A percentile compares a stretch with the other conserved stretches of the same genome.
Evolutionary conservation across 2,113 vertebrate genomes (phyloP).

Genomic region (Daphoenositta chrysoptera): DNA sequence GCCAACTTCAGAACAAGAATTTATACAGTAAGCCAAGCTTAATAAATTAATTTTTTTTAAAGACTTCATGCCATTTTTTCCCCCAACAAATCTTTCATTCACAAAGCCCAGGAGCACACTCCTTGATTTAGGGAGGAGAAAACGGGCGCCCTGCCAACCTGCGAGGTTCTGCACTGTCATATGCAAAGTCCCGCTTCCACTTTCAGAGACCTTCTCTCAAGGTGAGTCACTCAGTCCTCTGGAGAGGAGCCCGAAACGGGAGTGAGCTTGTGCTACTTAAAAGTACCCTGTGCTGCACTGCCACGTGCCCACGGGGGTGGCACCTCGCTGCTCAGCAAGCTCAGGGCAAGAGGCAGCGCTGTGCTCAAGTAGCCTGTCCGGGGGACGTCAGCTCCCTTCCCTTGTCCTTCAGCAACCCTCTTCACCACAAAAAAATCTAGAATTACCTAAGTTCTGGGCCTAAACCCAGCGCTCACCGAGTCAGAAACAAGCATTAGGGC

Average conservation of each 20-base stretch:
- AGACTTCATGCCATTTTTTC: not conserved
- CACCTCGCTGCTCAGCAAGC: not conserved
- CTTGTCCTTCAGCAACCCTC: not conserved
- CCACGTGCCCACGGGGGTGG: not conserved
- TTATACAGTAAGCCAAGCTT: conserved; percentile 8
- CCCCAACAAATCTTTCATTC: not conserved
- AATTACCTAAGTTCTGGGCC: not conserved
- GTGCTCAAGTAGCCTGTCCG: rapidly evolving
- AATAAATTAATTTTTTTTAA: not conserved
- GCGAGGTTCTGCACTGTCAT: not conserved
- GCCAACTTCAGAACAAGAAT: conserved; percentile 7
- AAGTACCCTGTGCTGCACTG: not conserved
- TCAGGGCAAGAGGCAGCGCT: not conserved
- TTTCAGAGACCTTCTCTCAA: not conserved
- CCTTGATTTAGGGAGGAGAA: not conserved
- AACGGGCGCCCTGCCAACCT: not conserved
- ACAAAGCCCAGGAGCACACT: not conserved
- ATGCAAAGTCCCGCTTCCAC: not conserved
- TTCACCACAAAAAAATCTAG: not conserved
- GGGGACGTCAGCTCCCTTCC: not conserved
- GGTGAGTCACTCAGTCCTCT: conserved; percentile 22
- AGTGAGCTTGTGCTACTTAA: not conserved
- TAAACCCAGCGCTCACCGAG: not conserved
- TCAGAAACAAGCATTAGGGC: not conserved
- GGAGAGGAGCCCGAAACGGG: not conserved